Conservation (phyloP, 2,113 vertebrate genomes). For the Xenotilapia flavipinnis region DNA sequence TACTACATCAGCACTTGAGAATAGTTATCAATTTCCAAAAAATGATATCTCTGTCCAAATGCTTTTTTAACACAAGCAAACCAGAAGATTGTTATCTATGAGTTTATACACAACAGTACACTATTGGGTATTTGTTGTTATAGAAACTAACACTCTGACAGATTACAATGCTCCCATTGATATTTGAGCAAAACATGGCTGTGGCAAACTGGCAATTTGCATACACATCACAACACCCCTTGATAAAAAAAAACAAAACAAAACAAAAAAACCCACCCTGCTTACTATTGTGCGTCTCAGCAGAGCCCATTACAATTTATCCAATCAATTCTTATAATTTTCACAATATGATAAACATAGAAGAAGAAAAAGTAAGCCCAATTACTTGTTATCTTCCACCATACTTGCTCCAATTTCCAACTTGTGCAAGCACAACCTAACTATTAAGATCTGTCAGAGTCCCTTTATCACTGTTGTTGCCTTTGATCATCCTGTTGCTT, state of each 20-base stretch:
- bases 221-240: constrained; percentile 7
- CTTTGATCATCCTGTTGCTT: neutral
- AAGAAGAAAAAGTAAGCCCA: neutral
- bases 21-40: constrained; percentile 10
- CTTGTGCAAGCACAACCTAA: neutral
- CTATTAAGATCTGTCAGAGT: neutral
- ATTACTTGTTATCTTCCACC: neutral
- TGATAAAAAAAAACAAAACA: neutral
- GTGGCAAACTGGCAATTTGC: neutral
- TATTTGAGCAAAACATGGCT: neutral
- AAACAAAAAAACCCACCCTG: too few relatives aligned
- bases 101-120: constrained; percentile 2
- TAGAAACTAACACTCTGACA: neutral
- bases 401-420: neutral
- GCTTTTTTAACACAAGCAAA: constrained; percentile 6
- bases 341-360: neutral
- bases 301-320: neutral
- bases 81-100: neutral
- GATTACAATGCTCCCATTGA: constrained; percentile 1
- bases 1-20: constrained; percentile 21
- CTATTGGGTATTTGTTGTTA: neutral
- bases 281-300: neutral
- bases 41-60: neutral
- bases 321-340: neutral
- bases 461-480: neutral